Conservation (phyloP, 37 sponge, comb jelly and placozoan species). For the Beroe forskalii region DNA sequence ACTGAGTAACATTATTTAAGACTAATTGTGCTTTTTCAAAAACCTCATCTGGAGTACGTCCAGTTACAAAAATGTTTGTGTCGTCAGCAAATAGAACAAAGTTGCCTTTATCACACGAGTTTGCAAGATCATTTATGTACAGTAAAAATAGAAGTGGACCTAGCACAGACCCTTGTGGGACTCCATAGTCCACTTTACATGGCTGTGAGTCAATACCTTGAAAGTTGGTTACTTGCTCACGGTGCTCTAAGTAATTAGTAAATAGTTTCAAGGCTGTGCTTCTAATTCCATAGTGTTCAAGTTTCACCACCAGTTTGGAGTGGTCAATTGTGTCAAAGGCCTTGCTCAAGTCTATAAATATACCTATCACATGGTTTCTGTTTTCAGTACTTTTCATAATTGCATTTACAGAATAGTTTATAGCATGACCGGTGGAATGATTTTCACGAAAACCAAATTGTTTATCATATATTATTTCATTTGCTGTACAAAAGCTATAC, state of each 20-base stretch:
- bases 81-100: slow-evolving; percentile 18
- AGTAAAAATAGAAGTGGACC: not conserved
- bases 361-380: not conserved
- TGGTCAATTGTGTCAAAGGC: not conserved
- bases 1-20: not conserved
- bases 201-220: not conserved
- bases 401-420: not conserved
- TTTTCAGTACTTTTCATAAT: not conserved
- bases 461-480: too few relatives aligned
- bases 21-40: not conserved
- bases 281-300: not conserved
- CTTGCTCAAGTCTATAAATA: too few relatives aligned
- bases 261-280: not conserved
- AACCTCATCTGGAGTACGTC: not conserved
- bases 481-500: not conserved
- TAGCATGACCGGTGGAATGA: too few relatives aligned
- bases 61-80: not conserved
- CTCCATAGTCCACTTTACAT: too few relatives aligned
- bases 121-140: not conserved
- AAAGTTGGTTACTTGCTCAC: not conserved
- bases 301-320: not conserved
- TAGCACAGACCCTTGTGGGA: too few relatives aligned
- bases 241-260: not conserved
- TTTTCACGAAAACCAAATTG: too few relatives aligned
- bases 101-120: not conserved